Evolutionary conservation across 1,140 invertebrate genomes (phyloP), one percentile per base, ranked within the genome.

Genomic region (Camponotus vicinus): DNA sequence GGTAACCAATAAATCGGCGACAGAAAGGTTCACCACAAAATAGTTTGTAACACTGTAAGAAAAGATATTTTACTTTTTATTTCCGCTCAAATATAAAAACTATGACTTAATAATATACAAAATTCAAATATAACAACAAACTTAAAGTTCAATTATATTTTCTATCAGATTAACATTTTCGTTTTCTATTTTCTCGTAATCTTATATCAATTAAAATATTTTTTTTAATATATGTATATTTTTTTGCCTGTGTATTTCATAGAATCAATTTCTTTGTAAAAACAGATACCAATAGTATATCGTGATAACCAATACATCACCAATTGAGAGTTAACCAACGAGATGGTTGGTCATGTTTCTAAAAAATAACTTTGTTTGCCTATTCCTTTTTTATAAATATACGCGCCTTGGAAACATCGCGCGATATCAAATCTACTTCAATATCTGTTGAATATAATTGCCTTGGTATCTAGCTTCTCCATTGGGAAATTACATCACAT

Each of bases 11-110:
- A 99, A 96, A 94, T 99, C 98, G 1, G 98, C 98, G 13, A 98
- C 96, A 0, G 98, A 98, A 67, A 99, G 95, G 93, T 98, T 98
- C 63, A 98, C 97, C 84, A 99, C 97, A 94, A 99, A 98, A 88
- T 98, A 98, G 93, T 99, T 99, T 13, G 98, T 99, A 0, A 98
- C 97, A 87, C 98, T 98, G 96, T 27, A 96, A 97, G 92, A 93
- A 92, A 90, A 85, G 91, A 37, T 59, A 6, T 79, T 78, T 18
- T 8, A 21, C 34, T 52, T 8, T 69, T 40, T 32, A 64, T 78
- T 49, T 80, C n/a, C 2, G 27, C 7, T 8, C 0, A 55, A 5
- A 71, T 32, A 71, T 0, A 32, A 52, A 52, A 55, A n/a, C 6
- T 55, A 7, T n/a, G 6, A 55, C 11, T 0, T 71, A 45, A 52